Base-by-base conservation (phyloP, 2,797 vertebrate genomes). In the Darevskia mixta region DNA sequence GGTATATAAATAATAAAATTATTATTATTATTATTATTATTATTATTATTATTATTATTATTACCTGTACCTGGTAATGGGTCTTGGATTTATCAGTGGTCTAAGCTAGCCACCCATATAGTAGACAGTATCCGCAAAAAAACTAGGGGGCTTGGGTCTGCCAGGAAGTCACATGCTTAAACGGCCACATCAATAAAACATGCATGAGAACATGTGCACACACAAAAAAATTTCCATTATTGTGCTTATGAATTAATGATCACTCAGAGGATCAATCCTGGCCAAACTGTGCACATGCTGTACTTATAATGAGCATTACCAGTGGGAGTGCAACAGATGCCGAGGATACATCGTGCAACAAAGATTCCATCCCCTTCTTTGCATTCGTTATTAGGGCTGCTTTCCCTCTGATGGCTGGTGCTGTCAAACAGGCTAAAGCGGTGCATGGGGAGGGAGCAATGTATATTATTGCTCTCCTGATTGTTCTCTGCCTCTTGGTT, bases 181-280 rank as follows among this genome's bases (percentile, higher is more conserved):
- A 0, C 15, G 0, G 82, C 58, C 38, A 3, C 11, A 1, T 75
- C 1, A 86, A 20, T 86, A 17, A 88, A 58, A 61, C 87, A 38
- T 67, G n/a, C 80, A 64, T 1, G 45, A 71, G 86, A 83, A n/a
- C 80, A 77, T 1, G 38, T 2, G 13, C 73, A n/a, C 7, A 25
- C 55, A 23, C 49, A 72, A 3, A 0, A 9, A 4, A 9, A 86
- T 85, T 90, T 91, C 90, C 0, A 78, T 86, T 88, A 29, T 10
- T 45, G 71, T 1, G 77, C 87, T 91, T 66, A 35, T 18, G 89
- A 93, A 85, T 92, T 89, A 91, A 83, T 17, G 87, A 94, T 89
- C 1, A 6, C n/a, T 0, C 64, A 2, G 89, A 1, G 0, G 87
- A 84, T 92, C 88, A 20, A 90, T 89, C 82, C 83, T 0, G 64